Percentiles rank a stretch among this genome's conserved stretches.
Evolutionary conservation across 1,140 invertebrate genomes (phyloP).

Genomic region (Diabrotica undecimpunctata): DNA sequence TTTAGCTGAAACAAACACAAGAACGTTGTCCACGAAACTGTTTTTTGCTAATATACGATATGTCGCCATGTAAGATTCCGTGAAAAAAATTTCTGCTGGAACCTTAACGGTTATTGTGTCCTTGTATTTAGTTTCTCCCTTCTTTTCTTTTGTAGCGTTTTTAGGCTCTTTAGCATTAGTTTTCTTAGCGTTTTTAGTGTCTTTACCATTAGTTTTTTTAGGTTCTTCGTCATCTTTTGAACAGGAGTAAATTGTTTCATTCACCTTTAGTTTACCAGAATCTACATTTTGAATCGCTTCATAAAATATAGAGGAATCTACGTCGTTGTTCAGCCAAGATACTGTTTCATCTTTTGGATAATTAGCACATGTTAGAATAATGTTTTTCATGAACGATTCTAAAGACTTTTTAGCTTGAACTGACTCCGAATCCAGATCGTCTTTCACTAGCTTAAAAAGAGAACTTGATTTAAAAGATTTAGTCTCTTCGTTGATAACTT

Average conservation of each 20-base stretch:
- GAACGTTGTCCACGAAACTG: constrained; percentile 13
- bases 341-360: constrained; percentile 5
- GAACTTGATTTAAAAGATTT: neutral
- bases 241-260: constrained; percentile 5
- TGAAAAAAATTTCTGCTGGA: constrained; percentile 34
- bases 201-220: neutral
- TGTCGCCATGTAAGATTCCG: constrained; percentile 24
- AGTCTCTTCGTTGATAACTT: neutral
- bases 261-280: neutral
- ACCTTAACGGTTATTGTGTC: constrained; percentile 18
- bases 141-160: neutral
- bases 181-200: constrained; percentile 4
- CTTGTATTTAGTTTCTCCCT: neutral
- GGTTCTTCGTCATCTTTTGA: neutral
- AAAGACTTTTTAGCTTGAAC: neutral
- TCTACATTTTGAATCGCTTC: neutral
- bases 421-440: neutral
- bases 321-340: neutral
- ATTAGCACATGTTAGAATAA: constrained; percentile 10
- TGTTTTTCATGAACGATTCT: constrained; percentile 7
- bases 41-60: constrained; percentile 18
- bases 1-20: constrained; percentile 21
- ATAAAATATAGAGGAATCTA: constrained; percentile 3
- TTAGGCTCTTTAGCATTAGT: neutral
- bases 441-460: neutral